Base-by-base conservation (phyloP, 1,140 invertebrate genomes). In the Ooceraea biroi region DNA sequence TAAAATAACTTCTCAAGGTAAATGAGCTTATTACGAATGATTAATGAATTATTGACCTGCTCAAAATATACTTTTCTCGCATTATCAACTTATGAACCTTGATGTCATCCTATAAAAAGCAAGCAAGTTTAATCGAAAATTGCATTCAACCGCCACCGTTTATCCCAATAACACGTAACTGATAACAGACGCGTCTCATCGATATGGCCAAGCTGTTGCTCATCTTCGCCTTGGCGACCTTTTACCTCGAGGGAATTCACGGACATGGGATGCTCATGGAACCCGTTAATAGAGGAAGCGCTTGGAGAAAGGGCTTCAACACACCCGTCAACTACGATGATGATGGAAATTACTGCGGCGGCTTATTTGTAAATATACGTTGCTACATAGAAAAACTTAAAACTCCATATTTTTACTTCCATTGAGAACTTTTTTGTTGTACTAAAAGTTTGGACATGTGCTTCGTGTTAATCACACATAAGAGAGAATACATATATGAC, bases 291-390 rank as follows among this genome's bases (percentile, higher is more conserved):
- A 95, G 97, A 82, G 95, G 95, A 80, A 95, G 95, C 41, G 94
- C 96, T 69, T 97, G 96, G 96, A 95, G 97, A 58, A 96, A 95
- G 90, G 97, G 97, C 48, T 97, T 97, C 93, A 94, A 96, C 85
- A 97, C 97, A 3, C 96, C 96, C 7, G 94, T 95, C 77, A 97
- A 98, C 92, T 96, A 95, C 52, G 92, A 96, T 63, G 97, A 97
- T 88, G 96, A 96, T 89, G 95, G 95, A 83, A 94, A 96, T 65
- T 97, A 95, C 91, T 97, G 97, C 91, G 97, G 96, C 50, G 96
- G 96, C 65, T 94, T 92, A 76, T 57, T 25, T 27, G 76, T 78
- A 72, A 71, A 48, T 55, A 0, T 57, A 0, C n/a, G 14, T 46
- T 17, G 11, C 27, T 68, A 50, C 7, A 36, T 36, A 48, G 8